These are phyloP conservation scores for Drosophila subquinaria DNA, from an alignment of 2,888 invertebrate genomes.

Conservation along the genomic window DNA sequence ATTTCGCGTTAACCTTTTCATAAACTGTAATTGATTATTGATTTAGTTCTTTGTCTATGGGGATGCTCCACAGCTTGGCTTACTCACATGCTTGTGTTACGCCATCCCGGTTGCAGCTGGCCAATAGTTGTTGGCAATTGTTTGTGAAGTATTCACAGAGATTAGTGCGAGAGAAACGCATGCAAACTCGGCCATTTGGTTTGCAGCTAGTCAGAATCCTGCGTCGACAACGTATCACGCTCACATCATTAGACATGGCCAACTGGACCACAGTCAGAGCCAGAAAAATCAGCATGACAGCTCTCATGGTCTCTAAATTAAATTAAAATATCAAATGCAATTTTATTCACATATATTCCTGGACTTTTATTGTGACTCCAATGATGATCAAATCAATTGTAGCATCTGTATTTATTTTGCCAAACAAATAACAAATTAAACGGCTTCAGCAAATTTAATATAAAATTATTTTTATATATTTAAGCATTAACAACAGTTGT, in stretches of 20 bases:
- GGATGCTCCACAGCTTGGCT: neutral
- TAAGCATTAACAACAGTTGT: constrained; percentile 18
- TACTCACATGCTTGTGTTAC: constrained; percentile 12
- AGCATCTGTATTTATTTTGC: constrained; percentile 31
- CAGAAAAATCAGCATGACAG: constrained; percentile 12
- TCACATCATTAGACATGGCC: neutral
- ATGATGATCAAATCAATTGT: neutral
- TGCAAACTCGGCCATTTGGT: constrained; percentile 12
- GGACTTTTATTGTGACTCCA: constrained; percentile 3
- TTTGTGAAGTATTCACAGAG: constrained; percentile 41
- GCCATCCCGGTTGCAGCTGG: constrained; percentile 22
- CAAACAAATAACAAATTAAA: constrained; percentile 1
- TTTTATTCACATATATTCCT: neutral
- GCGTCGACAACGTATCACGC: constrained; percentile 17
- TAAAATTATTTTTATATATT: neutral
- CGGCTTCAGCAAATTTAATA: neutral
- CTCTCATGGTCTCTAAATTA: constrained; percentile 30
- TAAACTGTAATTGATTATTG: constrained; percentile 17
- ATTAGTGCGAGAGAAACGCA: constrained; percentile 36
- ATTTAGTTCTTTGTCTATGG: neutral
- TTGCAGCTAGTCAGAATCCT: constrained; percentile 20
- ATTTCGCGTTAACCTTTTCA: constrained; percentile 11
- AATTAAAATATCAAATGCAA: neutral
- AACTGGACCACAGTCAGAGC: constrained; percentile 15
- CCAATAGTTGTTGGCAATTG: constrained; percentile 33